These are phyloP conservation scores for Streptopelia turtur DNA, from an alignment of 2,797 vertebrate species.

Conservation along the genomic window DNA sequence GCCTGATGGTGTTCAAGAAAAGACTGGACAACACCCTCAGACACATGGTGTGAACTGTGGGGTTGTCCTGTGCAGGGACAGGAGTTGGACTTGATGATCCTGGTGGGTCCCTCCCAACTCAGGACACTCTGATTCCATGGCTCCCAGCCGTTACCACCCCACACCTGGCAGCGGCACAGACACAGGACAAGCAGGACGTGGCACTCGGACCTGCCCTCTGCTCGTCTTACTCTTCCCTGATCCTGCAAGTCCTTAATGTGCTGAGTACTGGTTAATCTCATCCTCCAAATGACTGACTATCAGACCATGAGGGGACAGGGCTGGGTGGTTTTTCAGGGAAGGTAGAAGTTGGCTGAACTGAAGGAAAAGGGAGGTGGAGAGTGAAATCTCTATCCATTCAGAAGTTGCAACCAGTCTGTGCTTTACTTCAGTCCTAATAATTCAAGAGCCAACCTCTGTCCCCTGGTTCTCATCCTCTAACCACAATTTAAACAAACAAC, in stretches of 20 bases:
- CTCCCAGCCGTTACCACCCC: rapidly evolving
- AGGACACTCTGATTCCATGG: too few species aligned
- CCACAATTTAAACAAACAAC: slow-evolving; percentile 9
- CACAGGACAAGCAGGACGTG: background rate
- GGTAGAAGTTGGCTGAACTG: background rate
- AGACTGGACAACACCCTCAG: too few species aligned
- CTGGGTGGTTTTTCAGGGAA: background rate
- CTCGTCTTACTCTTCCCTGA: background rate
- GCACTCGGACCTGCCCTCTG: rapidly evolving
- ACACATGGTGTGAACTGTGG: too few species aligned
- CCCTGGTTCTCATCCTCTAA: background rate
- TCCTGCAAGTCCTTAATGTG: background rate
- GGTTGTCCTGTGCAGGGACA: too few species aligned
- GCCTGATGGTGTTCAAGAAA: too few species aligned
- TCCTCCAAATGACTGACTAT: background rate
- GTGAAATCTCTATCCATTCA: background rate
- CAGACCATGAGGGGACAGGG: background rate
- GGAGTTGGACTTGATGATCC: too few species aligned
- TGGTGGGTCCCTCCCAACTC: too few species aligned
- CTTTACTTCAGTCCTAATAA: background rate
- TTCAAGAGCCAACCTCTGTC: background rate
- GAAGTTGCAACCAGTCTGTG: background rate
- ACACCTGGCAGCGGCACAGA: rapidly evolving
- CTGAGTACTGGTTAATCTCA: background rate
- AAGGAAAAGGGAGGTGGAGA: background rate